phyloP scores from a whole-genome alignment of 2,797 vertebrate genomes.

The Alca torda region DNA sequence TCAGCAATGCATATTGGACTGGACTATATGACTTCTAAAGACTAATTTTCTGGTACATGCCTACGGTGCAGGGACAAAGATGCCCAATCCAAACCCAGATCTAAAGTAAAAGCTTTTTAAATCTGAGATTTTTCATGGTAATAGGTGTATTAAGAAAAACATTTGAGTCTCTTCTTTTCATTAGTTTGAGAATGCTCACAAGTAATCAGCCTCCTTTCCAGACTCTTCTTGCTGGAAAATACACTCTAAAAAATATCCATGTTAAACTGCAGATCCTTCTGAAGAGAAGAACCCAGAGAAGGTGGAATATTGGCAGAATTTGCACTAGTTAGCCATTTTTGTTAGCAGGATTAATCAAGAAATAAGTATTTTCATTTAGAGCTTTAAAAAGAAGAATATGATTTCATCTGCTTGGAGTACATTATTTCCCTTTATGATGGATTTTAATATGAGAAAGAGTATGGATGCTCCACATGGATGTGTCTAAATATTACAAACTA shows the following conservation, averaged over 20 bases:
- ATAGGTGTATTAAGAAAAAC: not conserved
- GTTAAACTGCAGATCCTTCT: not conserved
- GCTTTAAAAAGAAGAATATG: not conserved
- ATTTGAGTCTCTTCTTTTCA: not conserved
- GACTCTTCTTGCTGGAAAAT: not conserved
- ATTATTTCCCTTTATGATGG: not conserved
- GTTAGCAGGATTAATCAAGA: not conserved
- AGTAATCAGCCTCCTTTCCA: not conserved
- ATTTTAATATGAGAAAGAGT: not conserved
- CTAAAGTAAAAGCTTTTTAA: not conserved
- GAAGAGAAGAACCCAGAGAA: not conserved
- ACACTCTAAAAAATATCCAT: not conserved
- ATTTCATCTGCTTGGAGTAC: not conserved
- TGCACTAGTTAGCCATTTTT: not conserved
- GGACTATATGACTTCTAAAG: not conserved
- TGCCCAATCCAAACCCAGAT: not conserved
- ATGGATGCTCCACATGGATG: not conserved
- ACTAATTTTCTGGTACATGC: not conserved
- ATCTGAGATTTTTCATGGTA: not conserved
- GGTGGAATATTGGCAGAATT: not conserved
- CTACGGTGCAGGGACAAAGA: not conserved
- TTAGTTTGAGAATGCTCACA: not conserved
- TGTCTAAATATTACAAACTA: not conserved
- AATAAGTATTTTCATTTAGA: not conserved
- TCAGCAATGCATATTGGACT: not conserved